These are phyloP conservation scores for Rotaria macrura DNA, from an alignment of 2,888 invertebrate species.

Conservation along the genomic window DNA sequence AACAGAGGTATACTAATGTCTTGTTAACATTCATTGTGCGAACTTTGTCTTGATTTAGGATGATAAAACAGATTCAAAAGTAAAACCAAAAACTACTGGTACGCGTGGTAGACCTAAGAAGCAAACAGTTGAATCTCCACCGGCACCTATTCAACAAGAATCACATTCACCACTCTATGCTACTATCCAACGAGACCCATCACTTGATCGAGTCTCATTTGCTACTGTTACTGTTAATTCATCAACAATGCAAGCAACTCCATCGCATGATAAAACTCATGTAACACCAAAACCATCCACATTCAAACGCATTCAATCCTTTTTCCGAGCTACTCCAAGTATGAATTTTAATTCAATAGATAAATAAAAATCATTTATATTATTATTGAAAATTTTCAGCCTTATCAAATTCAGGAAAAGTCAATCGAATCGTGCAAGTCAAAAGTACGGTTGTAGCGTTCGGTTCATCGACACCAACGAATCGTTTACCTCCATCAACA, in stretches of 20 bases:
- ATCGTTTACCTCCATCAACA: neutral
- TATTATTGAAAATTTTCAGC: neutral
- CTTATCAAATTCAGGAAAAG: neutral
- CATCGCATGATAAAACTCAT: neutral
- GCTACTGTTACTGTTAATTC: neutral
- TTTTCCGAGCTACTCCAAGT: neutral
- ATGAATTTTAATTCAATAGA: neutral
- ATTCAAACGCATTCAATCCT: conserved; percentile 9
- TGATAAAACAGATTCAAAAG: neutral
- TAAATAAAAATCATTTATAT: neutral
- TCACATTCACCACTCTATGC: neutral
- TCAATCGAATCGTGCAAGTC: neutral
- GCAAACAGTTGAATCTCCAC: neutral
- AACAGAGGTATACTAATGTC: neutral
- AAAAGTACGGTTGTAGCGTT: neutral
- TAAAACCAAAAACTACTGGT: neutral
- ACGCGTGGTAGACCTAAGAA: neutral
- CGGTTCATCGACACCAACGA: neutral
- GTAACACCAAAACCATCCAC: neutral
- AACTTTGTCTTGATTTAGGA: neutral
- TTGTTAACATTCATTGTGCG: too few relatives aligned
- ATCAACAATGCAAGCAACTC: neutral
- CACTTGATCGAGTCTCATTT: neutral
- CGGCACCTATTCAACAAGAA: neutral
- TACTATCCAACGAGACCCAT: neutral